phyloP scores from a whole-genome alignment of 2,113 vertebrate genomes.

The Leiothrix lutea region DNA sequence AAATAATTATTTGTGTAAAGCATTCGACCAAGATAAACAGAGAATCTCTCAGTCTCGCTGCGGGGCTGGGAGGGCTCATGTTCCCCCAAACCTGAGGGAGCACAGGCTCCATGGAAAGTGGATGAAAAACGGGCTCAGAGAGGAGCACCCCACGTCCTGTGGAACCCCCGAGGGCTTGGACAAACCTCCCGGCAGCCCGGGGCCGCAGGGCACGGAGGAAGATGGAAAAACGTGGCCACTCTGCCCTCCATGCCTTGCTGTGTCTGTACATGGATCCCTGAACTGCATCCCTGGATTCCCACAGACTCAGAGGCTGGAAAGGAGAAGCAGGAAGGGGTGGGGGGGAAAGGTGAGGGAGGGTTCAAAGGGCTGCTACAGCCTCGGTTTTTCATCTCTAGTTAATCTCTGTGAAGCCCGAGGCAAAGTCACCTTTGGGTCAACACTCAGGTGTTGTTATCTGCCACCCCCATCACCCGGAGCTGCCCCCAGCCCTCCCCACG shows the following conservation, averaged over 20 bases:
- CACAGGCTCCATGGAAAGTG: fast-evolving
- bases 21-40: constrained; percentile 43
- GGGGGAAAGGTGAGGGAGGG: constrained; percentile 20
- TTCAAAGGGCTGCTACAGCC: constrained; percentile 37
- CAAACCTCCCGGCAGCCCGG: fast-evolving
- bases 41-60: neutral
- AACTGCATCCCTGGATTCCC: neutral
- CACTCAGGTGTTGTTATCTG: constrained; percentile 66
- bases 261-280: neutral
- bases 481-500: neutral
- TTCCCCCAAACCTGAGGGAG: neutral
- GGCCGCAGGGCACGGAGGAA: fast-evolving
- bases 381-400: constrained; percentile 33
- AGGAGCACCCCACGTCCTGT: neutral
- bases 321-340: neutral
- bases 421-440: constrained; percentile 64
- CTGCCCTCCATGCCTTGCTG: neutral
- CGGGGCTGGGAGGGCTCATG: neutral
- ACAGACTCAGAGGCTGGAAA: neutral
- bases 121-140: neutral
- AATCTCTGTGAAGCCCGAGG: constrained; percentile 46
- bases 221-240: neutral
- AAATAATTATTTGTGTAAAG: constrained; percentile 44
- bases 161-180: neutral
- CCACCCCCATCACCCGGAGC: constrained; percentile 11